These are phyloP conservation scores for Heliothis subflexa DNA, from an alignment of 1,140 invertebrate species.

Conservation along the genomic window DNA sequence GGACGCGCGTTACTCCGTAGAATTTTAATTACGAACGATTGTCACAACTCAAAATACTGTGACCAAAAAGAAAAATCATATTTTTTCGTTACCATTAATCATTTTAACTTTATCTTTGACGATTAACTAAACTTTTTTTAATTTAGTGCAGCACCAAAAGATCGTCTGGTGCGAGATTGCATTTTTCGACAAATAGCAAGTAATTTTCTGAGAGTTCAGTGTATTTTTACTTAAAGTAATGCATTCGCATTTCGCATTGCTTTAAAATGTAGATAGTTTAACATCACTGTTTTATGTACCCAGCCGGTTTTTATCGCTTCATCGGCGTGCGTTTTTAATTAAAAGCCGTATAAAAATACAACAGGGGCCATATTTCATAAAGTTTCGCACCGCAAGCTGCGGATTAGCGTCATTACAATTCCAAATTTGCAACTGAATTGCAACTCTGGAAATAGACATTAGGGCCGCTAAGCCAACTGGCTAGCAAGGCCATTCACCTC, in stretches of 20 bases:
- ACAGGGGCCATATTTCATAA: constrained; percentile 43
- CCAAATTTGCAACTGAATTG: constrained; percentile 49
- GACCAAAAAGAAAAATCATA: no score
- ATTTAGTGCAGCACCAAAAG: background rate
- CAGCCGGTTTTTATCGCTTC: constrained; percentile 4
- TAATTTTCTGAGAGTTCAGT: background rate
- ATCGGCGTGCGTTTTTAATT: constrained; percentile 21
- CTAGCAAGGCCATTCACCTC: constrained; percentile 76
- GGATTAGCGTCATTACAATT: constrained; percentile 45
- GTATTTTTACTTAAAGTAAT: background rate
- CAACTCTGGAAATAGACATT: constrained; percentile 62
- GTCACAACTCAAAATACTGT: no score
- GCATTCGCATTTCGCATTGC: background rate
- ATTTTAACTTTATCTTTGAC: background rate
- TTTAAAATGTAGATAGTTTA: constrained; percentile 17
- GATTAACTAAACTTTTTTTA: background rate
- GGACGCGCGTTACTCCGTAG: no score
- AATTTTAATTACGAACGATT: no score
- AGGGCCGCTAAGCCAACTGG: constrained; percentile 33
- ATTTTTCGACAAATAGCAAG: background rate
- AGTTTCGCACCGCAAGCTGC: constrained; percentile 22
- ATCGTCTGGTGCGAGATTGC: background rate
- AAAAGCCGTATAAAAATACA: constrained; percentile 19
- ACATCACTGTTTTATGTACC: background rate
- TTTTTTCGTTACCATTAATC: no score